Evolutionary conservation across 2,888 invertebrate species (phyloP).

Genomic region (Thecophora atra): DNA sequence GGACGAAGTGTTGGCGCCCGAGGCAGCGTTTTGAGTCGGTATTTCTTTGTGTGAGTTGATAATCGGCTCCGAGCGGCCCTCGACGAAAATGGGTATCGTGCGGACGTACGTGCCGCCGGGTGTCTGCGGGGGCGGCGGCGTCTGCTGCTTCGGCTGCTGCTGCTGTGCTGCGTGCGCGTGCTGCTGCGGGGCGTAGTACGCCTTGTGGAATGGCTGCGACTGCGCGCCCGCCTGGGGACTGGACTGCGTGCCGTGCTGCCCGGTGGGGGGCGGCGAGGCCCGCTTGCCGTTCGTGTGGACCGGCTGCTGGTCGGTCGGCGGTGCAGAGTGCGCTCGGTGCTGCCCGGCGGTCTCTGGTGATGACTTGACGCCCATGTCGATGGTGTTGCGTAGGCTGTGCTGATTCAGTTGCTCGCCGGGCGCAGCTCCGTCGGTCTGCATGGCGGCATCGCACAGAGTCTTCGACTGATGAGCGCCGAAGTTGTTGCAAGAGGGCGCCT

Average conservation of each 20-base stretch:
- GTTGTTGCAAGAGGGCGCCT: conserved; percentile 41
- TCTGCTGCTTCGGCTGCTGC: conserved; percentile 52
- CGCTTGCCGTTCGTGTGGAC: conserved; percentile 50
- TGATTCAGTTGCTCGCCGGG: conserved; percentile 67
- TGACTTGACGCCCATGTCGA: conserved; percentile 78
- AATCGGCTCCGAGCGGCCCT: conserved; percentile 83
- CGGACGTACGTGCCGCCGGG: conserved; percentile 69
- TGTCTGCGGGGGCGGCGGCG: conserved; percentile 58
- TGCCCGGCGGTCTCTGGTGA: conserved; percentile 68
- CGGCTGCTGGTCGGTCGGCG: conserved; percentile 69
- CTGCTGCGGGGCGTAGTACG: conserved; percentile 42
- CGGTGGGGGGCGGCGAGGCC: conserved; percentile 43
- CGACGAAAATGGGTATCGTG: conserved; percentile 88
- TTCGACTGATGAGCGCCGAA: conserved; percentile 46
- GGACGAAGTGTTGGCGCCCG: conserved; percentile 43
- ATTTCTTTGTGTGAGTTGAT: conserved; percentile 69
- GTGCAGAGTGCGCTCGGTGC: conserved; percentile 82
- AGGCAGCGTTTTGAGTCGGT: conserved; percentile 65
- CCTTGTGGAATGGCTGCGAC: conserved; percentile 43
- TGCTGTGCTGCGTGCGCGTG: conserved; percentile 40
- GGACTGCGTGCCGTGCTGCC: conserved; percentile 58
- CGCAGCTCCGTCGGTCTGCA: conserved; percentile 63
- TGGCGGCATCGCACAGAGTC: conserved; percentile 65
- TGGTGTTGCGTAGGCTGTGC: conserved; percentile 79
- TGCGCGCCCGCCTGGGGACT: conserved; percentile 54